These are phyloP conservation scores for Selenia dentaria DNA, from an alignment of 2,888 invertebrate species.

Conservation along the genomic window DNA sequence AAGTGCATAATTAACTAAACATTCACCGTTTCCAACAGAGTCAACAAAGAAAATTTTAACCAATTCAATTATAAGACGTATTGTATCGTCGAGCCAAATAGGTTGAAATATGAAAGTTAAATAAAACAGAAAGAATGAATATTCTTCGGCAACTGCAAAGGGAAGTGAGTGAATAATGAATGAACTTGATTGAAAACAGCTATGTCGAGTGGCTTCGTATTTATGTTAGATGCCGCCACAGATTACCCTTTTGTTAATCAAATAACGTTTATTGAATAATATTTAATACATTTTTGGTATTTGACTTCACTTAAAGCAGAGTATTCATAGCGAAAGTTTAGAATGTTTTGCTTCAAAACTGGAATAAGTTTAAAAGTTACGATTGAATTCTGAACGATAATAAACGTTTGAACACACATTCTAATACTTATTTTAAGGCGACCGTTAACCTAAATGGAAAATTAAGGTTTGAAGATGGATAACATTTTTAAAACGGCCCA, in stretches of 20 bases:
- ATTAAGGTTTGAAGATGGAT: conserved; percentile 59
- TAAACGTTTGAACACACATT: conserved; percentile 47
- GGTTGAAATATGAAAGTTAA: conserved; percentile 78
- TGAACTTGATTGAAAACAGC: conserved; percentile 80
- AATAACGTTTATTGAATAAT: conserved; percentile 80
- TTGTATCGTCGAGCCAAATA: conserved; percentile 64
- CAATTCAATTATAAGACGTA: conserved; percentile 66
- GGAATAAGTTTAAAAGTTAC: conserved; percentile 15
- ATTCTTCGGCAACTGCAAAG: conserved; percentile 77
- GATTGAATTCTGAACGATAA: conserved; percentile 29
- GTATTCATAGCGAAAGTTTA: conserved; percentile 18
- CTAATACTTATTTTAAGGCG: conserved; percentile 50
- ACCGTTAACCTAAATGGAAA: conserved; percentile 61
- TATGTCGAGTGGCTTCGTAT: conserved; percentile 69
- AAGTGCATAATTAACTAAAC: no score
- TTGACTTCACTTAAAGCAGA: conserved; percentile 65
- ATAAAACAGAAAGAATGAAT: conserved; percentile 73
- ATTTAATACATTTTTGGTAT: conserved; percentile 80
- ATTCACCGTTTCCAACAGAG: conserved; percentile 52
- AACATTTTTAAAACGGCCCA: conserved; percentile 54
- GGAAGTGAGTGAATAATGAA: conserved; percentile 82
- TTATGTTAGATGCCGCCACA: conserved; percentile 82
- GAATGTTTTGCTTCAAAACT: conserved; percentile 12
- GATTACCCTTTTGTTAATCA: conserved; percentile 82
- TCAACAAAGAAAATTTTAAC: conserved; percentile 56